A percentile compares a stretch with the other conserved stretches of the same genome.
phyloP scores from a whole-genome alignment of 1,140 invertebrate species.

The Littorina saxatilis region DNA sequence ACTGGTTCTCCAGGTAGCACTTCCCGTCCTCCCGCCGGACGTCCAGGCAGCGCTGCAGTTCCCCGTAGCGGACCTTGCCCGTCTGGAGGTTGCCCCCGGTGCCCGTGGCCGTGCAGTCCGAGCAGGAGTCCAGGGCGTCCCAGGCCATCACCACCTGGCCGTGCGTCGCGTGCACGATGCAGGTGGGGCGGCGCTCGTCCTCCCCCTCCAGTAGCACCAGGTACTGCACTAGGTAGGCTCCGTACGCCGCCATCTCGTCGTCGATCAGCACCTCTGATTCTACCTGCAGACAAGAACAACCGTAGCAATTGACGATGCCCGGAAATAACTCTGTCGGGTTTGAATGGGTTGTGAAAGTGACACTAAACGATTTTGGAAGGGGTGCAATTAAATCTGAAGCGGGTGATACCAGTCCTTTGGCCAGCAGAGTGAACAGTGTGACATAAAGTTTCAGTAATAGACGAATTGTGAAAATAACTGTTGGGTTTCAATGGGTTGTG shows the following conservation, averaged over 20 bases:
- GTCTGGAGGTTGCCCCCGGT: constrained; percentile 55
- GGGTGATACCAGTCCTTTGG: no score
- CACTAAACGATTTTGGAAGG: no score
- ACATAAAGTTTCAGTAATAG: no score
- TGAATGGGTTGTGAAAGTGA: no score
- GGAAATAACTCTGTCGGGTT: no score
- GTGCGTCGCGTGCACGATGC: constrained; percentile 38
- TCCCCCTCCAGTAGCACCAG: not conserved
- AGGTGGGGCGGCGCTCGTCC: constrained; percentile 36
- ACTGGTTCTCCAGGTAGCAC: constrained; percentile 55
- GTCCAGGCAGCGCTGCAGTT: constrained; percentile 42
- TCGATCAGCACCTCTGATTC: constrained; percentile 23
- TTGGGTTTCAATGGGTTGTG: no score
- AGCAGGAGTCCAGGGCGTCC: constrained; percentile 34
- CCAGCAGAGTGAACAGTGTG: no score
- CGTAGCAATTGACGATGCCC: no score
- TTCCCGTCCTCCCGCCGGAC: constrained; percentile 19
- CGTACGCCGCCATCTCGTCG: constrained; percentile 17
- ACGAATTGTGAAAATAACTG: no score
- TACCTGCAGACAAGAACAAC: constrained; percentile 17
- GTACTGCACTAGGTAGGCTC: constrained; percentile 35
- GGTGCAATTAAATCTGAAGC: no score
- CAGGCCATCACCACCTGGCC: constrained; percentile 25
- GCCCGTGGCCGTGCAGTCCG: constrained; percentile 36
- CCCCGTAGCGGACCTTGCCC: constrained; percentile 50